These are phyloP conservation scores for Minunthozetes semirufus DNA, from an alignment of 2,888 invertebrate species.

Conservation along the genomic window DNA sequence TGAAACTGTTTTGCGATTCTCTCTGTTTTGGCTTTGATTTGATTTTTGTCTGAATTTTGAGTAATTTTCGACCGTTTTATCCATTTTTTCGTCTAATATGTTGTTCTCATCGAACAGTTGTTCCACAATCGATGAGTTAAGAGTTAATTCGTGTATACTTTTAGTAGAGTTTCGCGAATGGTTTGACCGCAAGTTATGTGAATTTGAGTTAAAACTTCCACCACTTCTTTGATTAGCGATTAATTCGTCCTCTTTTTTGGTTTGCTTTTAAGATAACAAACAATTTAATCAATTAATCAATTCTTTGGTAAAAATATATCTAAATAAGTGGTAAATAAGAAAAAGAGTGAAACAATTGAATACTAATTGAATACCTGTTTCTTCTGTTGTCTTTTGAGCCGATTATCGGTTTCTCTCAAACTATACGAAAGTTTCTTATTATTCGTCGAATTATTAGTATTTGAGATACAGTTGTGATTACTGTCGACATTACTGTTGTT, in stretches of 20 bases:
- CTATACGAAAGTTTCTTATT: slow-evolving; percentile 55
- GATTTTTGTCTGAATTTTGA: neutral
- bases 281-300: no score
- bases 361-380: slow-evolving; percentile 26
- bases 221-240: neutral
- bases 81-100: neutral
- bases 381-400: slow-evolving; percentile 51
- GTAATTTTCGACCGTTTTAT: no score
- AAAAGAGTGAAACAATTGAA: neutral
- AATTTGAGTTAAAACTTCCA: neutral
- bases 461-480: slow-evolving; percentile 30
- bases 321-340: no score
- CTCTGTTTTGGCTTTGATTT: neutral
- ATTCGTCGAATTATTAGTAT: neutral
- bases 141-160: neutral
- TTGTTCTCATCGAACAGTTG: neutral
- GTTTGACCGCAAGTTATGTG: slow-evolving; percentile 2
- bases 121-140: neutral
- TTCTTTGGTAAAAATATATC: no score
- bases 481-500: neutral
- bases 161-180: neutral
- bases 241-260: slow-evolving; percentile 3
- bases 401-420: slow-evolving; percentile 86
- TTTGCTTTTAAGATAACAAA: neutral
- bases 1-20: neutral